phyloP scores from a whole-genome alignment of 2,113 vertebrate genomes.

The Pelobates fuscus region DNA sequence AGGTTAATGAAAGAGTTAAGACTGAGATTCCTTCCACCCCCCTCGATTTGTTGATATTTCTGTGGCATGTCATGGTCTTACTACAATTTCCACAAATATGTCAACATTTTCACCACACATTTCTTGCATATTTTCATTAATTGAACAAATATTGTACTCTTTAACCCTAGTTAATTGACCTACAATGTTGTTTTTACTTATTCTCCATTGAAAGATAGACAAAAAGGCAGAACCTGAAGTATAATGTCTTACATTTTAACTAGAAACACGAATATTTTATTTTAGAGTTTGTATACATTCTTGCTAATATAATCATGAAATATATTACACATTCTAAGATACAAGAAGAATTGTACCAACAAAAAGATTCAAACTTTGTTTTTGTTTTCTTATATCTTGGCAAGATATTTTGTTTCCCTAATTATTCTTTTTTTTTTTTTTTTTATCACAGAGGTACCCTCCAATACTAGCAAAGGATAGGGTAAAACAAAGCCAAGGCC shows the following conservation, averaged over 20 bases:
- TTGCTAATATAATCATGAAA: neutral
- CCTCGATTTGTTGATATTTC: too few species aligned
- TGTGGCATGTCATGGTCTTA: neutral
- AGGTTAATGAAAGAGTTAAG: neutral
- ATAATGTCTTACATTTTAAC: neutral
- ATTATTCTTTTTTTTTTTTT: too few species aligned
- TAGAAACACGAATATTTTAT: neutral
- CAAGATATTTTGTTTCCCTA: too few species aligned
- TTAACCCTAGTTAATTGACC: neutral
- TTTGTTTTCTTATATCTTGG: too few species aligned
- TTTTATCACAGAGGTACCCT: too few species aligned
- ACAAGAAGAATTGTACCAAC: too few species aligned
- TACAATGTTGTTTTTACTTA: constrained; percentile 3
- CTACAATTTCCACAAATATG: constrained; percentile 6
- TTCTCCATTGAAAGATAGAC: neutral
- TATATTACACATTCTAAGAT: neutral
- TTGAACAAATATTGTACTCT: neutral
- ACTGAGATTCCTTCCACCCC: neutral
- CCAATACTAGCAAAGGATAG: too few species aligned
- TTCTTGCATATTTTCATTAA: neutral
- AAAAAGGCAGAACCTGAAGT: neutral
- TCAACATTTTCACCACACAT: neutral
- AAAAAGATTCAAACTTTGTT: too few species aligned
- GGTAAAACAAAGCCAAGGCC: too few species aligned
- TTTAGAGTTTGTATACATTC: neutral